Percentiles rank a stretch among this genome's conserved stretches.
phyloP scores from a whole-genome alignment of 1,140 invertebrate genomes.

The Drosophila baimaii region DNA sequence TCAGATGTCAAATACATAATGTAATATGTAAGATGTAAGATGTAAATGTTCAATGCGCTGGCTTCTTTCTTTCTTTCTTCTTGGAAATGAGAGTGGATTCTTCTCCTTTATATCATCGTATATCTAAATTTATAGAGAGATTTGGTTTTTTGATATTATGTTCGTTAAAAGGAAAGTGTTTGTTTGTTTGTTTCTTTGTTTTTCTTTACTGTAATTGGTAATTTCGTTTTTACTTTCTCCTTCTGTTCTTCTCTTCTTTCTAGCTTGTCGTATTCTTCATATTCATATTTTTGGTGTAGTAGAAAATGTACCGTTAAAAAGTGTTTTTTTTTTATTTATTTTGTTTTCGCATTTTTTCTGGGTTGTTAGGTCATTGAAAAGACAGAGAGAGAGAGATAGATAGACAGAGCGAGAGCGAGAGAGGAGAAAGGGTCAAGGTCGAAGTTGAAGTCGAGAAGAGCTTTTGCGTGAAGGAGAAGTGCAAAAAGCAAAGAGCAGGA shows the following conservation, averaged over 20 bases:
- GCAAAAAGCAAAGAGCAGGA: conserved; percentile 30
- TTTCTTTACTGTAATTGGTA: conserved; percentile 39
- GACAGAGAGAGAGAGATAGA: conserved; percentile 49
- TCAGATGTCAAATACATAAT: conserved; percentile 1
- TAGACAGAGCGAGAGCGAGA: conserved; percentile 53
- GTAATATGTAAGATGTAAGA: conserved; percentile 6
- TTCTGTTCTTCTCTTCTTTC: conserved; percentile 11
- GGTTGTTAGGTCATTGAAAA: conserved; percentile 44
- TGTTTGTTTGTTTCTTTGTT: conserved; percentile 27
- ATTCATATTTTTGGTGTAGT: conserved; percentile 62
- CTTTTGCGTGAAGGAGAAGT: conserved; percentile 31
- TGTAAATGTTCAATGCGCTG: conserved; percentile 27
- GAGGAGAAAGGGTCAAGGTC: conserved; percentile 31
- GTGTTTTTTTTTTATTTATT: conserved; percentile 40
- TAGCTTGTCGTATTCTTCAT: conserved; percentile 51
- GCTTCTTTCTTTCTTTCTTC: conserved; percentile 9
- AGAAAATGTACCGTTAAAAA: conserved; percentile 73
- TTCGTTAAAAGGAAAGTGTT: conserved; percentile 41
- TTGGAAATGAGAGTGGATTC: conserved; percentile 22
- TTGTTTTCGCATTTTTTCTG: conserved; percentile 24
- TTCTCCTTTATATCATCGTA: conserved; percentile 38
- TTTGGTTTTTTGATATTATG: conserved; percentile 33
- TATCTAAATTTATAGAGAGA: conserved; percentile 36
- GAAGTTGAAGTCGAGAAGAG: conserved; percentile 40
- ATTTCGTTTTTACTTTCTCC: conserved; percentile 32